A percentile compares a stretch with the other conserved stretches of the same genome.
These are phyloP conservation scores for Drosophila baimaii DNA, from an alignment of 1,140 invertebrate species.

Conservation along the genomic window DNA sequence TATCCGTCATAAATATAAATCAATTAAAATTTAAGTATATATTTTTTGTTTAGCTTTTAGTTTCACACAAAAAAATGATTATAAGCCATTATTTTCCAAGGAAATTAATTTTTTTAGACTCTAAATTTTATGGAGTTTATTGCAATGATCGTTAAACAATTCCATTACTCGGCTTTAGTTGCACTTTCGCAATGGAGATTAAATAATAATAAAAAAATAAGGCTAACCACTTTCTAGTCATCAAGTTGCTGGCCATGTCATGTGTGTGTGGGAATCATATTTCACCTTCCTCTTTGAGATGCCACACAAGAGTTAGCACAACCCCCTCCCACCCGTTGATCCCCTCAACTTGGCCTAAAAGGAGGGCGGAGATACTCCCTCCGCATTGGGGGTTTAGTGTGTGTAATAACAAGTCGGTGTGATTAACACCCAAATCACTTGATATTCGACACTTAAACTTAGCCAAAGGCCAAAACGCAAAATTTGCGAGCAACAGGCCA, in stretches of 20 bases:
- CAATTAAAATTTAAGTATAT: background rate
- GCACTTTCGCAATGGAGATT: slow-evolving; percentile 14
- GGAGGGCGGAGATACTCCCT: slow-evolving; percentile 6
- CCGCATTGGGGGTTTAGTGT: slow-evolving; percentile 2
- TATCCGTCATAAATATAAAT: background rate
- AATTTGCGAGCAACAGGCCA: slow-evolving; percentile 4
- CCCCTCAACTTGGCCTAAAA: background rate
- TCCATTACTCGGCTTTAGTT: slow-evolving; percentile 10
- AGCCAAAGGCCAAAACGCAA: slow-evolving; percentile 31
- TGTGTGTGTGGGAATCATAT: slow-evolving; percentile 27
- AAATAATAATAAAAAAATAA: slow-evolving; percentile 10
- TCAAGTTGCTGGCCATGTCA: slow-evolving; percentile 3
- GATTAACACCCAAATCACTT: slow-evolving; percentile 42
- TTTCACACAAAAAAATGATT: background rate
- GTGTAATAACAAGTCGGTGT: slow-evolving; percentile 18
- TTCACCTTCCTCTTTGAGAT: slow-evolving; percentile 16
- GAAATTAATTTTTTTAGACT: background rate
- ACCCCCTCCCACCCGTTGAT: no score
- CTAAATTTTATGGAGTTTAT: background rate
- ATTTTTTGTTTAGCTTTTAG: background rate
- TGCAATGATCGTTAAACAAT: background rate
- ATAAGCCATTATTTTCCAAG: slow-evolving; percentile 1
- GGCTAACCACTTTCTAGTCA: slow-evolving; percentile 21
- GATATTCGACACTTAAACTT: slow-evolving; percentile 41
- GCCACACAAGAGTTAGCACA: slow-evolving; percentile 1